Evolutionary conservation across 2,113 vertebrate genomes (phyloP).

Genomic region (Tretioscincus oriximinensis): DNA sequence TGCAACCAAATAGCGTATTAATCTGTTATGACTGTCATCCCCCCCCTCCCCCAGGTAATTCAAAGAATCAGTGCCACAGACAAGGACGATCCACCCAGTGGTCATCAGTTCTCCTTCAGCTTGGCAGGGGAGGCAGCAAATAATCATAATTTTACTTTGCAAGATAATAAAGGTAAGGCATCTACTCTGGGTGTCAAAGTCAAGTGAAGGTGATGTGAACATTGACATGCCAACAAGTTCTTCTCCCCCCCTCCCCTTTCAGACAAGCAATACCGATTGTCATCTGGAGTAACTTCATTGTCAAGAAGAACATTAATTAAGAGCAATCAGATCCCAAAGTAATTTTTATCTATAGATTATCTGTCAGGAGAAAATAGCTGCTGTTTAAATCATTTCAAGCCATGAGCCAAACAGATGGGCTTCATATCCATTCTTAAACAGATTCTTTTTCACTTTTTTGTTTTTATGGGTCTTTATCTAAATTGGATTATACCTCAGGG

Average conservation of each 20-base stretch:
- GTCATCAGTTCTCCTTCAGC: conserved; percentile 91
- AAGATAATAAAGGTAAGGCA: conserved; percentile 91
- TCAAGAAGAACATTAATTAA: conserved; percentile 54
- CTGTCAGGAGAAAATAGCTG: conserved; percentile 55
- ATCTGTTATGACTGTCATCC: conserved; percentile 12
- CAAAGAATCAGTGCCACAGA: conserved; percentile 95
- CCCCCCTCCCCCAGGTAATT: conserved; percentile 79
- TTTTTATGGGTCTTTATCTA: conserved; percentile 37
- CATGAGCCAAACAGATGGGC: conserved; percentile 39
- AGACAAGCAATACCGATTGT: conserved; percentile 35
- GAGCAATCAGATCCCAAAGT: conserved; percentile 35
- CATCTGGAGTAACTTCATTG: conserved; percentile 13
- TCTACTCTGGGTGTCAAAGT: background rate
- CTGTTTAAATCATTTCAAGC: conserved; percentile 57
- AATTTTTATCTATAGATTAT: conserved; percentile 62
- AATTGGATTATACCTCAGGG: conserved; percentile 32
- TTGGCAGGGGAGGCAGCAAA: conserved; percentile 80
- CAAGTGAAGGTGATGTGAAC: background rate
- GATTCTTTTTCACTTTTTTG: conserved; percentile 27
- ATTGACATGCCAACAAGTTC: background rate
- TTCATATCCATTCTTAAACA: conserved; percentile 22
- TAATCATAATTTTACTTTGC: conserved; percentile 92
- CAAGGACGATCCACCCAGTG: conserved; percentile 88
- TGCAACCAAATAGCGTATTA: background rate
- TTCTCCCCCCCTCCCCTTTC: conserved; percentile 20